Conservation (phyloP, 2,888 invertebrate species). For the Cerastis leucographa region DNA sequence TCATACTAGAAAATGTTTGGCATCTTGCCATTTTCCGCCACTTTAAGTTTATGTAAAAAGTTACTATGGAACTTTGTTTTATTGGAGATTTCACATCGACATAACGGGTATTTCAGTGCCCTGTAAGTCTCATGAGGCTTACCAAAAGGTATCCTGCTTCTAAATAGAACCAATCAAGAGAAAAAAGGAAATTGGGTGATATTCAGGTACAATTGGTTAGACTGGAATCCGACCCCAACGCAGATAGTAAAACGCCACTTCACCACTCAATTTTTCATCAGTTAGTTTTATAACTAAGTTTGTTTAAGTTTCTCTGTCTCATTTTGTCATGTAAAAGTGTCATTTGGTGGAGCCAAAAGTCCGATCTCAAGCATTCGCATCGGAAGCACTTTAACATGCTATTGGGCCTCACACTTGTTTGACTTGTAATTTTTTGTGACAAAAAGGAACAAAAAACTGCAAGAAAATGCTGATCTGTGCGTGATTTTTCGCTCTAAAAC, state of each 20-base stretch:
- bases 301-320: too few species aligned
- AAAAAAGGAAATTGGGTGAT: neutral
- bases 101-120: neutral
- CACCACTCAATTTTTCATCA: too few species aligned
- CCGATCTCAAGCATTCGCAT: too few species aligned
- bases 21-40: conserved; percentile 32
- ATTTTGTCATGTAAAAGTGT: neutral
- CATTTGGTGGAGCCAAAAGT: neutral
- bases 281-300: too few species aligned
- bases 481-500: neutral
- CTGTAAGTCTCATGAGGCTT: neutral
- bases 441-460: too few species aligned
- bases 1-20: conserved; percentile 41
- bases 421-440: too few species aligned
- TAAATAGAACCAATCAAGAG: neutral
- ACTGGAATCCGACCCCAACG: neutral
- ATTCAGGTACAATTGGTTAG: neutral
- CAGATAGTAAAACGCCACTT: neutral
- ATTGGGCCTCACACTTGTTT: too few species aligned
- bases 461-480: too few species aligned
- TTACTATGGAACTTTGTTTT: neutral
- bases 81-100: too few species aligned
- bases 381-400: too few species aligned
- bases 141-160: neutral
- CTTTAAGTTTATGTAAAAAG: conserved; percentile 24